Evolutionary conservation across 1,140 invertebrate species (phyloP).

Genomic region (Caenorhabditis latens): DNA sequence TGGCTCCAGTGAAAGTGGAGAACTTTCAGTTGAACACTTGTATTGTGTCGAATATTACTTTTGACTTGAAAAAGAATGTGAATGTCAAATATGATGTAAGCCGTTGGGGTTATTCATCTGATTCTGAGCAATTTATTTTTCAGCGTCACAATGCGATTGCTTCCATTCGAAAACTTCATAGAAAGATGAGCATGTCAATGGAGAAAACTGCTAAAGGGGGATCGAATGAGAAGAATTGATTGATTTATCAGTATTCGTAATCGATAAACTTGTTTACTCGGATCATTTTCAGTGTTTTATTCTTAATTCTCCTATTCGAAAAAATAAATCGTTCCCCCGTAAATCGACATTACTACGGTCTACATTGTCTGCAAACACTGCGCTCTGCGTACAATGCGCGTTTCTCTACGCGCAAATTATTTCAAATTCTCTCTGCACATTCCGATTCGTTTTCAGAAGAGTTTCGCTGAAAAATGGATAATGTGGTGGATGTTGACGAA

Average conservation of each 20-base stretch:
- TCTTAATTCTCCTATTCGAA: background rate
- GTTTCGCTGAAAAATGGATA: background rate
- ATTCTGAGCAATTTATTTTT: background rate
- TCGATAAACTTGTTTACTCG: background rate
- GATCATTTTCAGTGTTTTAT: background rate
- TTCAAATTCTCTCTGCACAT: background rate
- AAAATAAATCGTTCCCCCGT: too few relatives aligned
- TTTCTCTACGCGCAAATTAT: background rate
- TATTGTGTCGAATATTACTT: background rate
- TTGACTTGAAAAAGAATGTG: background rate
- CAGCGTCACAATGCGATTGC: background rate
- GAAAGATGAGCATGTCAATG: background rate
- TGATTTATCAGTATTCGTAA: background rate
- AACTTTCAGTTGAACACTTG: background rate
- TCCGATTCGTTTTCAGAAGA: background rate
- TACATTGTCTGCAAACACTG: background rate
- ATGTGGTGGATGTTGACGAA: slow-evolving; percentile 26
- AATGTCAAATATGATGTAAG: background rate
- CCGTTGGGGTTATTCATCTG: too few relatives aligned
- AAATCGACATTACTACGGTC: background rate
- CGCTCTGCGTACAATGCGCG: background rate
- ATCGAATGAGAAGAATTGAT: background rate
- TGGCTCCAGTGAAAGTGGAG: background rate
- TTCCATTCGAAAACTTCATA: slow-evolving; percentile 6
- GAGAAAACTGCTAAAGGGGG: background rate